Base-by-base conservation (phyloP, 2,888 invertebrate species). In the Cotesia congregata region DNA sequence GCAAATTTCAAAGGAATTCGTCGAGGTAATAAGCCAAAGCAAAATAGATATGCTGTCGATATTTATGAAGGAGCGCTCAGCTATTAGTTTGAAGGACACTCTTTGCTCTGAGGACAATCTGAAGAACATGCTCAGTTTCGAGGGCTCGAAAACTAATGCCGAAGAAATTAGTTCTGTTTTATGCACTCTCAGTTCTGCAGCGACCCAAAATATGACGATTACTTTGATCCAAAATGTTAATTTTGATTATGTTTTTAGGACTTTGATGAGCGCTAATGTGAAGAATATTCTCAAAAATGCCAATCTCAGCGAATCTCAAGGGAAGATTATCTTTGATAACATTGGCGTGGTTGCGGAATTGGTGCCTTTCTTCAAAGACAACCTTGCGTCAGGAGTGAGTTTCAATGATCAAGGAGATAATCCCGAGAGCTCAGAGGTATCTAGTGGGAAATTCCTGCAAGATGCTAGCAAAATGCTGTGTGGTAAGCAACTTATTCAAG, bases 391-490 rank as follows among this genome's bases (percentile, higher is more conserved):
- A 0, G 79, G 73, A 4, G 79, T 83, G 17, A 72, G 83, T 0
- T 67, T 76, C 38, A 67, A 73, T 9, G 50, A 67, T 2, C 9
- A 30, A 12, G 30, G 67, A n/a, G 65, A 74, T 1, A 64, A 68
- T 6, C 59, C 65, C 1, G 72, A 78, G 0, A 38, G 75, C 15
- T 71, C 76, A 5, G 72, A 75, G 20, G 78, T 83, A 12, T 83
- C 86, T 0, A 84, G 84, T 12, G 81, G 90, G 0, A 86, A 89
- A 9, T 91, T 92, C 82, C 89, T 94, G 75, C 88, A 91, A 0
- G 91, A 92, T 68, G 90, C 92, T 0, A 94, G 93, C 7, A 90
- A 90, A 74, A 88, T 93, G 88, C 78, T 94, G 39, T 94, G 94
- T 78, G 94, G 94, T 0, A 91, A 91, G 80, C 91, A 93, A 0